Evolutionary conservation across 1,140 invertebrate species (phyloP), one percentile per base, ranked within the genome.

Genomic region (Episyrphus balteatus): DNA sequence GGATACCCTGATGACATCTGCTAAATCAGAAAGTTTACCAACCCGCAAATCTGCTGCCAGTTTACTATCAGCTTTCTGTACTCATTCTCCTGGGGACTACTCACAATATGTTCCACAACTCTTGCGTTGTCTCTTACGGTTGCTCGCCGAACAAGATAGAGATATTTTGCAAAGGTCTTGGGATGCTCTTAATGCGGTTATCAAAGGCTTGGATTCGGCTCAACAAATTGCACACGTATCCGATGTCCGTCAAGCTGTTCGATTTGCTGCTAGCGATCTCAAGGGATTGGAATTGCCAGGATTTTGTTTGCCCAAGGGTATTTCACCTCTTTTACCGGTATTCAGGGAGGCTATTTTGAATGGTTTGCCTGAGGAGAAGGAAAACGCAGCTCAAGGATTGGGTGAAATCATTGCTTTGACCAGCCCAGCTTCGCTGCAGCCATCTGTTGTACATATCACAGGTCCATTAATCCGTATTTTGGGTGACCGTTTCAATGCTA

Each of bases 401-500:
- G 88, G 90, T 9, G 92, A 97, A 74, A 80, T 97, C 1, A 95
- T 99, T 54, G 79, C 79, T 53, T 69, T 95, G 32, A 92, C 92
- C 0, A 87, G 81, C 51, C 76, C 87, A 1, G 72, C 81, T 40
- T 90, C 92, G 7, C 70, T 99, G 15, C 92, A 96, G 67, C 86
- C 92, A 2, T 95, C 92, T 41, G 92, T 98, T 2, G 85, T 98
- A 31, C 87, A 94, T 59, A 94, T 99, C 52, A 98, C 95, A 18
- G 96, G 96, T 9, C 95, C 96, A 0, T 75, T 99, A 13, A 98
- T 99, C 71, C 79, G 96, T 57, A 96, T 98, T 62, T 77, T 99
- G 12, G 94, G 95, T 18, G 96, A 99, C 70, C 77, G 95, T 42
- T 98, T 95, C 66, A 87, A 84, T 51, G 82, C 84, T 60, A 89